Evolutionary conservation across 2,113 vertebrate genomes (phyloP).

Genomic region (Brachypodius melanocephalos): DNA sequence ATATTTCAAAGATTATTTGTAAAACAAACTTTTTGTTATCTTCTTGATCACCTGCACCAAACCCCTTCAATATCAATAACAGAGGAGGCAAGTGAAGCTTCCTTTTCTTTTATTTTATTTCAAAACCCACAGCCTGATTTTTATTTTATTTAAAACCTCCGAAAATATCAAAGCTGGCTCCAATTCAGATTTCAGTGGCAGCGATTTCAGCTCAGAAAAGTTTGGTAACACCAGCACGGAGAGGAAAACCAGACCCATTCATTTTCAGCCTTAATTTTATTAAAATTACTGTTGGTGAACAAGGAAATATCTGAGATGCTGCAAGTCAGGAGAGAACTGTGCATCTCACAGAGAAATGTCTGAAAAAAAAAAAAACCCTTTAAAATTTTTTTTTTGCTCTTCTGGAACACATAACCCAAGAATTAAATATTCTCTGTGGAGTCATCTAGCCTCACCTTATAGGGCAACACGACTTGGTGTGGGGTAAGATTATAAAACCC

Average conservation of each 20-base stretch:
- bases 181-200: neutral
- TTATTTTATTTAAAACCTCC: neutral
- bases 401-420: neutral
- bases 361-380: neutral
- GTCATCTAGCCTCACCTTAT: rapidly evolving
- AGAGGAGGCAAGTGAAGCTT: neutral
- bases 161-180: too few species aligned
- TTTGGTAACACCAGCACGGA: neutral
- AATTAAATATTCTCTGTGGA: neutral
- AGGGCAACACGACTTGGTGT: neutral
- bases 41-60: neutral
- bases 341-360: neutral
- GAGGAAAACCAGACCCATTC: neutral
- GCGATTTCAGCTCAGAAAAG: neutral
- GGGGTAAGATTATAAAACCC: neutral
- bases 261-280: neutral
- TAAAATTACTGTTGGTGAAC: neutral
- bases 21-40: neutral
- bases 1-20: neutral
- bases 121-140: neutral
- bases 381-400: neutral
- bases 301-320: neutral
- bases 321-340: neutral
- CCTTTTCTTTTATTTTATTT: neutral
- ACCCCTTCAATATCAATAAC: neutral